Percentiles rank a stretch among this genome's conserved stretches.
Evolutionary conservation across 2,888 invertebrate genomes (phyloP).

Genomic region (Scaptodrosophila latifasciaeformis): DNA sequence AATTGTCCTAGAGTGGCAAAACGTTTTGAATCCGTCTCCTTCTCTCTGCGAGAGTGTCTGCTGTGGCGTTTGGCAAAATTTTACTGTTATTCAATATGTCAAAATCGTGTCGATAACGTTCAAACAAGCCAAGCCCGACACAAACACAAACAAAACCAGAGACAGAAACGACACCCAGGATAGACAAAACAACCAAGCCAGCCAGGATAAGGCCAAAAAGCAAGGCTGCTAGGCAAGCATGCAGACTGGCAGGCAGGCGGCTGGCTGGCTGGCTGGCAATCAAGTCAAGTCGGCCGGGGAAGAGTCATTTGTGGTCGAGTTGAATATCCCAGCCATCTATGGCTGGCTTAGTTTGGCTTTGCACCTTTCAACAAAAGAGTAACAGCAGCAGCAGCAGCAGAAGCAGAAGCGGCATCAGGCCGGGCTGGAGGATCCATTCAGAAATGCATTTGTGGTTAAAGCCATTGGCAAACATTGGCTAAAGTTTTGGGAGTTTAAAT

Average conservation of each 20-base stretch:
- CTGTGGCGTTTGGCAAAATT: constrained; percentile 49
- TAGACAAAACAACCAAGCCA: too few species aligned
- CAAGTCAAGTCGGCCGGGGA: too few species aligned
- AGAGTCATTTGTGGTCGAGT: too few species aligned
- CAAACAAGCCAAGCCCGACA: constrained; percentile 39
- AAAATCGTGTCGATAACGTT: constrained; percentile 68
- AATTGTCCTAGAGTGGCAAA: too few species aligned
- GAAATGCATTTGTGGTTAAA: constrained; percentile 49
- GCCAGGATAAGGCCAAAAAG: not conserved
- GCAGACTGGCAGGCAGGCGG: not conserved
- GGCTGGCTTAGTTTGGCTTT: too few species aligned
- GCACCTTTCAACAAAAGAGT: too few species aligned
- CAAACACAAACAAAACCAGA: constrained; percentile 2
- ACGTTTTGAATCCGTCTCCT: too few species aligned
- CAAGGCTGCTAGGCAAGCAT: not conserved
- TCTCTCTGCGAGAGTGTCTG: constrained; percentile 10
- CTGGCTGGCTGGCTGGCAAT: constrained; percentile 14
- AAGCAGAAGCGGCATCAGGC: too few species aligned
- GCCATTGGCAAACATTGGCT: not conserved
- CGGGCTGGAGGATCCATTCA: too few species aligned
- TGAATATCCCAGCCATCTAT: too few species aligned
- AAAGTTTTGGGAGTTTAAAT: not conserved
- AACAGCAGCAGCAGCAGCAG: too few species aligned
- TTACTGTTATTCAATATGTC: constrained; percentile 69
- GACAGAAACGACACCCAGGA: not conserved